These are phyloP conservation scores for Crotalus horridus DNA, from an alignment of 2,113 vertebrate species.

Conservation along the genomic window DNA sequence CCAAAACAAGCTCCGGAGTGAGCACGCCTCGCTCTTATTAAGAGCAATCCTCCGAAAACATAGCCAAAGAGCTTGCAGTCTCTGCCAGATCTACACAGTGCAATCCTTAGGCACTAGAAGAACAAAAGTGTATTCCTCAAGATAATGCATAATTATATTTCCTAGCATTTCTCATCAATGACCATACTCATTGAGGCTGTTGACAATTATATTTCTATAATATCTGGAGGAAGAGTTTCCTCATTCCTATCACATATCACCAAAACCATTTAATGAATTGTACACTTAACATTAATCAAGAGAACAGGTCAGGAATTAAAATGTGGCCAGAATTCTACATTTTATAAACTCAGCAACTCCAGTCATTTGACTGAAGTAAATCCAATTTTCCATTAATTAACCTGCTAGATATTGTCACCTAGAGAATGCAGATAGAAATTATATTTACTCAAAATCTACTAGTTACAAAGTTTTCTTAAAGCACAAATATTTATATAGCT, in stretches of 20 bases:
- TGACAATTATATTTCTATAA: background rate
- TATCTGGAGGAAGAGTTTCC: background rate
- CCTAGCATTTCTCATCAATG: background rate
- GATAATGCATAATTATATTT: background rate
- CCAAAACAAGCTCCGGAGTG: too few species aligned
- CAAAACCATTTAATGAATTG: background rate
- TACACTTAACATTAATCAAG: background rate
- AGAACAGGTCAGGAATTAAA: background rate
- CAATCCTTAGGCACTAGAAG: background rate
- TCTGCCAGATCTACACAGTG: too few species aligned
- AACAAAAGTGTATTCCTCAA: background rate
- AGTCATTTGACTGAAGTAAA: background rate
- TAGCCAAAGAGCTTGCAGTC: too few species aligned
- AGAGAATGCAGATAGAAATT: background rate
- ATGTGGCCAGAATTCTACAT: background rate
- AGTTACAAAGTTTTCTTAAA: background rate
- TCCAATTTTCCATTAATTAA: background rate
- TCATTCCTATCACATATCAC: background rate
- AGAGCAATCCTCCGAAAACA: too few species aligned
- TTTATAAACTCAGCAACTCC: background rate
- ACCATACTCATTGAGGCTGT: background rate
- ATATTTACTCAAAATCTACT: background rate
- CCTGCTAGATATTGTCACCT: background rate
- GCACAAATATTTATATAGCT: background rate
- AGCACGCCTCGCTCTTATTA: too few species aligned